These are phyloP conservation scores for Eupithecia subfuscata DNA, from an alignment of 2,888 invertebrate genomes.

Conservation along the genomic window DNA sequence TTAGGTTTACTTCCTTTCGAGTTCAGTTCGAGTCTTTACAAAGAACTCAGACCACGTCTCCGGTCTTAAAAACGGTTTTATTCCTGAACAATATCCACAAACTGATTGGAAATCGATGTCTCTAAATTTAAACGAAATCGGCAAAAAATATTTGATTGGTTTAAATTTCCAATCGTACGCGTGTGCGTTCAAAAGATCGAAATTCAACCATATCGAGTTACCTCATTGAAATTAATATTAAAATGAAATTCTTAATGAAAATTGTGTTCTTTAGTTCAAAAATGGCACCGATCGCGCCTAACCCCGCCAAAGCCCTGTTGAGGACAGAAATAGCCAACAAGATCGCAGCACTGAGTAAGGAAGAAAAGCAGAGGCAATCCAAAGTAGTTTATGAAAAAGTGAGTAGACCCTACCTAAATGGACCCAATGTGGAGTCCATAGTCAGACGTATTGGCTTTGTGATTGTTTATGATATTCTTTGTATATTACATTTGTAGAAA, in stretches of 20 bases:
- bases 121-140: neutral
- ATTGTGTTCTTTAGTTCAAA: constrained; percentile 33
- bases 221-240: neutral
- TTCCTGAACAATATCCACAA: neutral
- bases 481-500: too few relatives aligned
- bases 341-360: constrained; percentile 63
- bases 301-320: constrained; percentile 68
- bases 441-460: too few relatives aligned
- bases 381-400: constrained; percentile 74
- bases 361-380: constrained; percentile 73
- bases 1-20: neutral
- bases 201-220: neutral
- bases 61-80: neutral
- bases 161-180: neutral
- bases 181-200: neutral
- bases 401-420: constrained; percentile 14
- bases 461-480: too few relatives aligned
- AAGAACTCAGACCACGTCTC: neutral
- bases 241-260: neutral
- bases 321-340: constrained; percentile 65
- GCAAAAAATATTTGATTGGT: neutral
- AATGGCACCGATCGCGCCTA: constrained; percentile 69
- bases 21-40: neutral
- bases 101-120: neutral
- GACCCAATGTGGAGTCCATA: too few relatives aligned